A percentile compares a stretch with the other conserved stretches of the same genome.
Conservation (phyloP, 2,113 vertebrate species). For the Prunella himalayana region DNA sequence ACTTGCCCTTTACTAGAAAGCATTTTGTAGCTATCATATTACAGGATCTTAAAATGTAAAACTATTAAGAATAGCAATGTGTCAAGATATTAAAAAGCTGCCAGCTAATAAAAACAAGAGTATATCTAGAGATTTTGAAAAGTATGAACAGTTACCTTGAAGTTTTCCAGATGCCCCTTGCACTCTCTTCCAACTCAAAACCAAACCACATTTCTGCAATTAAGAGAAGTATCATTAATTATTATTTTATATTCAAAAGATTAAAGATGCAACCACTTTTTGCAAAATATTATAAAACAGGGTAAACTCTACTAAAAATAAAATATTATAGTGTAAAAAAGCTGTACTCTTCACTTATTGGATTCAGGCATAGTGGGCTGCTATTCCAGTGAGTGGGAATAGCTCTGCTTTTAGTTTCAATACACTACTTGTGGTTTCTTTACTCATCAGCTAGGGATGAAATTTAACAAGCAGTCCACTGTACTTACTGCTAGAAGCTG, state of each 20-base stretch:
- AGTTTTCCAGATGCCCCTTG: conserved; percentile 98
- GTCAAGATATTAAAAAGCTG: neutral
- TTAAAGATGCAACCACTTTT: neutral
- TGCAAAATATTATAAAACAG: neutral
- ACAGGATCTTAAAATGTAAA: neutral
- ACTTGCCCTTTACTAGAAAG: neutral
- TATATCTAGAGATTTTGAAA: neutral
- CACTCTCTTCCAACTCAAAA: conserved; percentile 98
- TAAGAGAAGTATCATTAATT: conserved; percentile 10
- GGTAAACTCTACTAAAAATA: neutral
- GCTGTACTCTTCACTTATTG: neutral
- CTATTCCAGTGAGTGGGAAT: neutral
- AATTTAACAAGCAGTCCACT: neutral
- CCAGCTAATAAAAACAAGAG: neutral
- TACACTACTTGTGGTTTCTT: neutral
- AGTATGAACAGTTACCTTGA: conserved; percentile 82
- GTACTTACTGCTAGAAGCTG: conserved; percentile 92
- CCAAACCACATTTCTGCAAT: conserved; percentile 95
- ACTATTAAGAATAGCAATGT: neutral
- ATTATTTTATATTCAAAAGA: neutral
- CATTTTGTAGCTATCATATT: neutral
- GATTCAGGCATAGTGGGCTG: neutral
- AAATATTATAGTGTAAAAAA: neutral
- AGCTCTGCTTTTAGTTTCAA: neutral
- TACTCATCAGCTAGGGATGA: neutral